Conservation (phyloP, 2,888 invertebrate species). For the Synanthedon tipuliformis region DNA sequence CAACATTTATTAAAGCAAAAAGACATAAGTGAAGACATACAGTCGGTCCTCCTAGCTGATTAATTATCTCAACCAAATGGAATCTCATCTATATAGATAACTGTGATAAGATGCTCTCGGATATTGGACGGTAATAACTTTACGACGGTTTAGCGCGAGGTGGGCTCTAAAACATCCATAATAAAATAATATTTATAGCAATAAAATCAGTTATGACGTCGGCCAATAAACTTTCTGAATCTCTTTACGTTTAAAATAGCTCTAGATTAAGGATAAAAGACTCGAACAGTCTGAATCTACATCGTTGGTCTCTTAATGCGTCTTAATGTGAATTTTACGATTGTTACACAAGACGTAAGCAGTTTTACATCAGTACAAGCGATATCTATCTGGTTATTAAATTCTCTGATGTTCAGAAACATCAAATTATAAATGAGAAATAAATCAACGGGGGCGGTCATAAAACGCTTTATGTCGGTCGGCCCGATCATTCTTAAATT, state of each 20-base stretch:
- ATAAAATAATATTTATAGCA: slow-evolving; percentile 60
- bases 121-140: background rate
- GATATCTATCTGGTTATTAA: slow-evolving; percentile 67
- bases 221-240: slow-evolving; percentile 57
- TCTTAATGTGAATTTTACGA: slow-evolving; percentile 69
- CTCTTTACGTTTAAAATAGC: slow-evolving; percentile 58
- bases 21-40: slow-evolving; percentile 8
- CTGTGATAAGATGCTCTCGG: slow-evolving; percentile 30
- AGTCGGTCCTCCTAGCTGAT: slow-evolving; percentile 14
- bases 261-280: slow-evolving; percentile 60
- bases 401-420: slow-evolving; percentile 64
- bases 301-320: slow-evolving; percentile 56
- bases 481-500: slow-evolving; percentile 34
- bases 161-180: slow-evolving; percentile 35
- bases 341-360: slow-evolving; percentile 64
- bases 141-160: background rate
- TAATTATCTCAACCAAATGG: slow-evolving; percentile 20
- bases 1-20: slow-evolving; percentile 17
- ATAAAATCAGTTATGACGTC: slow-evolving; percentile 60
- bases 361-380: slow-evolving; percentile 62
- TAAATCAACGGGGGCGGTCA: slow-evolving; percentile 64
- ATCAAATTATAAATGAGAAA: slow-evolving; percentile 68
- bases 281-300: slow-evolving; percentile 42
- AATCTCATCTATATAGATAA: slow-evolving; percentile 28
- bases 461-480: slow-evolving; percentile 64